Conservation (phyloP, 1,140 invertebrate genomes). For the Trachelipus rathkii region DNA sequence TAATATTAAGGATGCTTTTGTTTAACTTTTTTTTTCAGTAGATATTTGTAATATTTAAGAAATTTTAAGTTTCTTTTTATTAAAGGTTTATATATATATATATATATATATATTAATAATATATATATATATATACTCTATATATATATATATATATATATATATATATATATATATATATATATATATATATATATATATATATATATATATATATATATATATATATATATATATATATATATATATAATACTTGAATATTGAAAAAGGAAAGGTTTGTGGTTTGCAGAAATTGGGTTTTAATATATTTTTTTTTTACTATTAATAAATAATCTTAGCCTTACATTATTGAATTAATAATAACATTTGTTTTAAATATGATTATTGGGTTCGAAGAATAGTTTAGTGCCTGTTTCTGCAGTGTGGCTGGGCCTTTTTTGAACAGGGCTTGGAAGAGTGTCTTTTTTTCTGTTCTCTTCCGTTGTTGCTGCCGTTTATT, state of each 20-base stretch:
- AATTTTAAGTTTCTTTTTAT: too few relatives aligned
- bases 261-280: not conserved
- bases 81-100: too few relatives aligned
- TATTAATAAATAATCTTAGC: constrained; percentile 2
- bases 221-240: constrained; percentile 23
- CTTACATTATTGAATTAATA: too few relatives aligned
- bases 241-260: not conserved
- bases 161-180: constrained; percentile 19
- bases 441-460: constrained; percentile 23
- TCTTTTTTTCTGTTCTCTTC: constrained; percentile 36
- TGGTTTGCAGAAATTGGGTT: not conserved
- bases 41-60: not conserved
- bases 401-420: constrained; percentile 6
- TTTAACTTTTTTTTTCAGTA: constrained; percentile 5
- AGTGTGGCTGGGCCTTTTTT: constrained; percentile 11
- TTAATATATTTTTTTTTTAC: not conserved
- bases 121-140: not conserved
- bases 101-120: too few relatives aligned
- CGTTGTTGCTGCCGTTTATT: constrained; percentile 3
- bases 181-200: constrained; percentile 14
- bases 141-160: constrained; percentile 10
- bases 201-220: constrained; percentile 21
- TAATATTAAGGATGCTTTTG: not conserved
- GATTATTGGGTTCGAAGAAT: not conserved
- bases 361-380: not conserved